Evolutionary conservation across 2,888 invertebrate species (phyloP).

Genomic region (Ophonus ardosiacus): DNA sequence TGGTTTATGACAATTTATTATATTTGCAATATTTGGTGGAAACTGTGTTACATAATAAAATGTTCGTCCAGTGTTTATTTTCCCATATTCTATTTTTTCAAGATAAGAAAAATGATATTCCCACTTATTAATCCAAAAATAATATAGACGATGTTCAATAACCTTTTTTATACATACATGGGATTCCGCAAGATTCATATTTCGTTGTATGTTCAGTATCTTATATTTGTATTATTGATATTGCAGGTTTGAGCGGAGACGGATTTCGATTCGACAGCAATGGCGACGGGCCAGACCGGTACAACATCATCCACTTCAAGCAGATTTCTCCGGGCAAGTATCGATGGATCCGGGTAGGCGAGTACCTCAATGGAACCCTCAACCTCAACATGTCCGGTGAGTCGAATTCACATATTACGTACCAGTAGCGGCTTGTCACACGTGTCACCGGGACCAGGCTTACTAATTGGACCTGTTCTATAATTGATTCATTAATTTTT

Average conservation of each 20-base stretch:
- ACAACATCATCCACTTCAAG: constrained; percentile 97
- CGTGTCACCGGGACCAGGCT: no score
- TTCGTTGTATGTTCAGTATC: background rate
- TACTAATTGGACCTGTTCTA: no score
- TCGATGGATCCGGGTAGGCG: constrained; percentile 92
- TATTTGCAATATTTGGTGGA: no score
- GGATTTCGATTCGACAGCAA: constrained; percentile 92
- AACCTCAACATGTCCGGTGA: constrained; percentile 88
- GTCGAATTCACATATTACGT: constrained; percentile 65
- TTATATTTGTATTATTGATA: background rate
- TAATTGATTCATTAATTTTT: no score
- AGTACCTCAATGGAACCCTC: constrained; percentile 90
- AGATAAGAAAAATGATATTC: no score
- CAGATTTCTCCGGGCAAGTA: constrained; percentile 85
- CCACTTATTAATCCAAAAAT: no score
- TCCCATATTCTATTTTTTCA: no score
- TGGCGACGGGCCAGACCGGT: constrained; percentile 96
- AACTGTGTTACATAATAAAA: no score
- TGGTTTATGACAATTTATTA: no score
- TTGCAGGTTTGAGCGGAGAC: constrained; percentile 90
- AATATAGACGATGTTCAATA: no score
- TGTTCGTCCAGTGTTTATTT: no score
- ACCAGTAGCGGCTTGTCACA: background rate
- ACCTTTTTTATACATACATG: background rate
- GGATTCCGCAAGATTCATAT: background rate